These are phyloP conservation scores for Amazona ochrocephala DNA, from an alignment of 2,797 vertebrate species.

Conservation along the genomic window DNA sequence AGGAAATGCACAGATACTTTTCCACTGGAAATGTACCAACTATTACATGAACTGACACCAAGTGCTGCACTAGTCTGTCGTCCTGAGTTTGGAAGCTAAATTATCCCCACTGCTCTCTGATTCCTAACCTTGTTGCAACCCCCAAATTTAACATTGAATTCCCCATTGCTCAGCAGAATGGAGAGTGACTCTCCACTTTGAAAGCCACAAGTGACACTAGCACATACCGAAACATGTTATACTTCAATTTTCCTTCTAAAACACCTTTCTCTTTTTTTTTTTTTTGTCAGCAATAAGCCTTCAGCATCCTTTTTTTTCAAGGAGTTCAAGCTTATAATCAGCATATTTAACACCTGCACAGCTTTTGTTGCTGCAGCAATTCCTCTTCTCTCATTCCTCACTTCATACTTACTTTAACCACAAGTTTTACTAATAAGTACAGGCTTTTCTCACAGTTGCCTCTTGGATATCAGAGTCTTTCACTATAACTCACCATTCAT, in stretches of 20 bases:
- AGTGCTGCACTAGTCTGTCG: neutral
- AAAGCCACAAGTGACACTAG: neutral
- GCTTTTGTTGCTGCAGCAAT: conserved; percentile 40
- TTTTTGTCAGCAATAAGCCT: neutral
- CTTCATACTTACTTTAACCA: neutral
- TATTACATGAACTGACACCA: neutral
- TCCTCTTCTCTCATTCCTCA: neutral
- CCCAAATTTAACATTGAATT: neutral
- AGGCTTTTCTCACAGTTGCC: neutral
- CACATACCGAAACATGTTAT: neutral
- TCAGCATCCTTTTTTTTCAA: neutral
- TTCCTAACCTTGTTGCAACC: neutral
- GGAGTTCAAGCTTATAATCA: conserved; percentile 14
- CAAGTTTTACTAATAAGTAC: conserved; percentile 15
- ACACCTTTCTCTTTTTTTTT: neutral
- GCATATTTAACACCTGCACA: neutral
- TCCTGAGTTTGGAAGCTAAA: neutral
- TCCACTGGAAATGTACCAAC: neutral
- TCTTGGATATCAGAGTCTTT: neutral
- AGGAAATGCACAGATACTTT: neutral
- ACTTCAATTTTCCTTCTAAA: neutral
- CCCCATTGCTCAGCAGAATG: neutral
- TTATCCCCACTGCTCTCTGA: neutral
- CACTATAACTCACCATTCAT: neutral
- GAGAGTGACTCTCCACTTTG: neutral